These are phyloP conservation scores for Borostomias antarcticus DNA, from an alignment of 2,797 vertebrate genomes.

Conservation along the genomic window DNA sequence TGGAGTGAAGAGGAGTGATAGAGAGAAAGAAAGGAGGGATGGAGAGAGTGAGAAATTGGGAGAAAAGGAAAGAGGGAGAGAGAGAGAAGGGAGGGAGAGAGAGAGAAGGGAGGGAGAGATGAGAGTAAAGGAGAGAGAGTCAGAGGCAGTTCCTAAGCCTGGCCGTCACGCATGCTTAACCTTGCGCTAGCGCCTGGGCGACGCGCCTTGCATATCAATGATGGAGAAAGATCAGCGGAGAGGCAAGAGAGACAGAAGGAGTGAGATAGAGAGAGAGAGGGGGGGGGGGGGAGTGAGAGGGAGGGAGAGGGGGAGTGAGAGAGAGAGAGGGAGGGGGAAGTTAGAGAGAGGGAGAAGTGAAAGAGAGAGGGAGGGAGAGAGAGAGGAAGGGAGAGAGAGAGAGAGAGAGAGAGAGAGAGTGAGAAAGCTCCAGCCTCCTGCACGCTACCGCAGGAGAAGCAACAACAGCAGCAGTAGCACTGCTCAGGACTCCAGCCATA, in stretches of 20 bases:
- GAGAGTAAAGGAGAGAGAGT: slow-evolving; percentile 32
- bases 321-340: background rate
- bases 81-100: slow-evolving; percentile 1
- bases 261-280: slow-evolving; percentile 20
- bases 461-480: slow-evolving; percentile 37
- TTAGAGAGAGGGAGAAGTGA: too few relatives aligned
- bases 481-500: background rate
- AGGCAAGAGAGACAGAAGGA: slow-evolving; percentile 47
- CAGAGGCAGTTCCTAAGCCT: slow-evolving; percentile 72
- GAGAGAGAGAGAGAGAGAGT: background rate
- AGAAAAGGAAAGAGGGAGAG: background rate
- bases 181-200: slow-evolving; percentile 72
- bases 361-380: background rate
- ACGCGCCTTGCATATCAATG: slow-evolving; percentile 81
- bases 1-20: slow-evolving; percentile 27
- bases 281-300: slow-evolving; percentile 11
- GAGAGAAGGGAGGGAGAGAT: slow-evolving; percentile 8
- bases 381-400: background rate
- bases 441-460: background rate
- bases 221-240: slow-evolving; percentile 73
- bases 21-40: slow-evolving; percentile 12
- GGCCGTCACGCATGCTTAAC: slow-evolving; percentile 80
- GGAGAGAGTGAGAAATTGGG: background rate
- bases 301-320: slow-evolving; percentile 23
- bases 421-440: background rate